Conservation (phyloP, 2,888 invertebrate genomes). For the Euzetes globulus region DNA sequence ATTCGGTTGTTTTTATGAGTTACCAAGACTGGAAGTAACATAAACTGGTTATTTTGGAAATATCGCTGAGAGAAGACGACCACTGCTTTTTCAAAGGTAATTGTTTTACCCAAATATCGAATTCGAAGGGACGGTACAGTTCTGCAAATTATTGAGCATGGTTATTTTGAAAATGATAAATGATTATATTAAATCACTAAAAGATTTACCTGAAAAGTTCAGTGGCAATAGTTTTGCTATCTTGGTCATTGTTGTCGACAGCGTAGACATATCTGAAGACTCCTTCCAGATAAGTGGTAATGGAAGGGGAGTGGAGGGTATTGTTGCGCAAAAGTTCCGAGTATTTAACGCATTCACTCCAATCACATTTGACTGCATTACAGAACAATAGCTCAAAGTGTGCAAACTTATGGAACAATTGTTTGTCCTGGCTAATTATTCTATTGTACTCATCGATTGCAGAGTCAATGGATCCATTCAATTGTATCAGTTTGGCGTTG, state of each 20-base stretch:
- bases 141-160: background rate
- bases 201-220: constrained; percentile 9
- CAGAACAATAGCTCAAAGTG: constrained; percentile 31
- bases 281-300: constrained; percentile 30
- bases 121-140: constrained; percentile 29
- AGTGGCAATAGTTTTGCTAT: constrained; percentile 2
- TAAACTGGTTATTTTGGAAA: constrained; percentile 9
- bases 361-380: constrained; percentile 29
- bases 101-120: constrained; percentile 34
- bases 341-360: constrained; percentile 31
- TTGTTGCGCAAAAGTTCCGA: constrained; percentile 26
- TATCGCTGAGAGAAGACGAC: constrained; percentile 29
- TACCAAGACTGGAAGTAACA: constrained; percentile 32
- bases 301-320: constrained; percentile 33
- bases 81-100: constrained; percentile 33
- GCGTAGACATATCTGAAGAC: constrained; percentile 30
- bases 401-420: constrained; percentile 32
- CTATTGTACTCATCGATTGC: constrained; percentile 11
- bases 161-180: background rate
- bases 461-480: background rate
- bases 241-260: background rate
- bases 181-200: background rate
- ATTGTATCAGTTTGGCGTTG: constrained; percentile 26
- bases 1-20: background rate
- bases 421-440: constrained; percentile 18